Evolutionary conservation across 2,113 vertebrate species (phyloP), one percentile per base, ranked within the genome.

Genomic region (Anarrhichthys ocellatus): DNA sequence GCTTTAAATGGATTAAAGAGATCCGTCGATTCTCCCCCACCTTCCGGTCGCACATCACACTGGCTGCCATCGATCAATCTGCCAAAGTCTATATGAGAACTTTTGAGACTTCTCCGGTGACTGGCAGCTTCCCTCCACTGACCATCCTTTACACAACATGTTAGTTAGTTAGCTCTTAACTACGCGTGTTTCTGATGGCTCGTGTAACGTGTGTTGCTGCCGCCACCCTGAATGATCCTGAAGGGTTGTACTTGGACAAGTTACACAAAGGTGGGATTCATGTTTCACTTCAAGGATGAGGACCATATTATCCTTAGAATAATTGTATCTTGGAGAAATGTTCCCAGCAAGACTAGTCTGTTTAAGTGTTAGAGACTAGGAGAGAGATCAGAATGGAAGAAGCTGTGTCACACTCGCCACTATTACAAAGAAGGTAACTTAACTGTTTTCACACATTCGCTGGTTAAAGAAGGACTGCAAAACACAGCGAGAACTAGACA

Each of bases 1-100:
- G 82, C 83, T 76, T 80, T 88, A 91, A 94, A 88, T 73, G 83
- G 90, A 93, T 93, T 93, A 92, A 90, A 92, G 73, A 87, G 79
- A 94, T 92, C 84, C 75, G 84, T 87, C 66, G 83, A 91, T 90
- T 86, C 93, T 80, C 88, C 84, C 66, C 52, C 73, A 64, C 71
- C 72, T 74, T 54, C 68, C 82, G 80, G 79, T 87, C 36, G 29
- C 68, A 82, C 82, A 44, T 77, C 76, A 73, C 84, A 82, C 89
- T 76, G 87, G 36, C 6, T 29, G 79, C 84, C 90, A 93, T 92
- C 84, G 76, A 94, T 92, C 69, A 59, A 87, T 91, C 78, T 84
- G 82, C 79, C 73, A 80, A 80, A 87, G 76, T 76, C 32, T 15
- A 56, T 15, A 46, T 18, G 76, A 87, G 87, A 87, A 84, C 90